Conservation (phyloP, 2,888 invertebrate species). For the Scaptomyza tumidula region DNA sequence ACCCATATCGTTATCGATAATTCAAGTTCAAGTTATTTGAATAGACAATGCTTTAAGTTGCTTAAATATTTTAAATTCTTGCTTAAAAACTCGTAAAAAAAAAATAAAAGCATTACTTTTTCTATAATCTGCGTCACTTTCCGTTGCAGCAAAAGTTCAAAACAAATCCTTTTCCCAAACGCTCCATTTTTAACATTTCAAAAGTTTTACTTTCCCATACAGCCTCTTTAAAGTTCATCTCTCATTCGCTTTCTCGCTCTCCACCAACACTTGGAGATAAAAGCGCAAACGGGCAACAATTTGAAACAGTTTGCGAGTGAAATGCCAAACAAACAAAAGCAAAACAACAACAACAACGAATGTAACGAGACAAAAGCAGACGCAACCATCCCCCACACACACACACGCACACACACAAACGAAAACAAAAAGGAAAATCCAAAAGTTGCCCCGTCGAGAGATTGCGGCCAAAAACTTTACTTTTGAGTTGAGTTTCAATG, state of each 20-base stretch:
- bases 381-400: slow-evolving; percentile 13
- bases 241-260: slow-evolving; percentile 2
- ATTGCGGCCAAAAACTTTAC: slow-evolving; percentile 54
- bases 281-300: slow-evolving; percentile 57
- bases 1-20: not conserved
- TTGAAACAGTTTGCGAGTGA: slow-evolving; percentile 65
- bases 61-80: not conserved
- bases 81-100: not conserved
- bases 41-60: not conserved
- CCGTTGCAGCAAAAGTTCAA: slow-evolving; percentile 13
- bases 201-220: slow-evolving; percentile 40
- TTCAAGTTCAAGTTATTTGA: not conserved
- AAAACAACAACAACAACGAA: slow-evolving; percentile 21
- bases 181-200: slow-evolving; percentile 45
- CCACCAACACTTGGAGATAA: slow-evolving; percentile 54
- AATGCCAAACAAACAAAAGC: slow-evolving; percentile 44
- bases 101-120: not conserved
- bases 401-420: not conserved
- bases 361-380: slow-evolving; percentile 61
- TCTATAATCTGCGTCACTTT: slow-evolving; percentile 2
- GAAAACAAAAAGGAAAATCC: slow-evolving; percentile 11
- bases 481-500: slow-evolving; percentile 71
- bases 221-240: slow-evolving; percentile 24
- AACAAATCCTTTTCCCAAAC: slow-evolving; percentile 43
- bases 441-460: slow-evolving; percentile 27